These are phyloP conservation scores for Eilema sororculum DNA, from an alignment of 2,888 invertebrate species.

Conservation along the genomic window DNA sequence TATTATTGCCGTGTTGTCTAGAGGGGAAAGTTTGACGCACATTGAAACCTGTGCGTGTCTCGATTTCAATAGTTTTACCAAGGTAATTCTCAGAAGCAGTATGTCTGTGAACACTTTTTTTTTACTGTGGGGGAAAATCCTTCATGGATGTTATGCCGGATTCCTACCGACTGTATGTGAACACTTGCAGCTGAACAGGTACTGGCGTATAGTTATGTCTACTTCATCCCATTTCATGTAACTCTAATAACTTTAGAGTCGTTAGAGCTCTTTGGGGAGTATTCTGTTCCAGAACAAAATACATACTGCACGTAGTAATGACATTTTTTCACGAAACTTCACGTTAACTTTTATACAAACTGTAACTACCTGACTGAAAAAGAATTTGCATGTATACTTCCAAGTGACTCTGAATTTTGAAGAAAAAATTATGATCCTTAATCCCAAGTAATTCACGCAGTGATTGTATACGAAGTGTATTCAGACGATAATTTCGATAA, in stretches of 20 bases:
- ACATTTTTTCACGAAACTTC: background rate
- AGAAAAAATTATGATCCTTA: background rate
- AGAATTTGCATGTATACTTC: background rate
- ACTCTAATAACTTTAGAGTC: background rate
- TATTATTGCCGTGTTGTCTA: no score
- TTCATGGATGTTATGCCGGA: no score
- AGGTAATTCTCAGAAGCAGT: background rate
- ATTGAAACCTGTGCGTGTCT: background rate
- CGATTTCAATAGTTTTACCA: no score
- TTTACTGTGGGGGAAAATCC: no score
- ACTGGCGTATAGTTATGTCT: background rate
- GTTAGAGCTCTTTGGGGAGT: slow-evolving; percentile 1
- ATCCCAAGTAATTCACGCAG: no score
- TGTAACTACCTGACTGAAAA: background rate
- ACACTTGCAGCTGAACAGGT: background rate
- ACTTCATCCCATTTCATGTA: background rate
- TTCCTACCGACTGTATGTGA: no score
- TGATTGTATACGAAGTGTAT: background rate
- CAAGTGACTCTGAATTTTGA: background rate
- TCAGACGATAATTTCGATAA: background rate
- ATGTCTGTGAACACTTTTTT: background rate
- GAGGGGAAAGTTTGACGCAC: background rate
- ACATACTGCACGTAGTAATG: background rate
- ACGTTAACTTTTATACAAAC: background rate
- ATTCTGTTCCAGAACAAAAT: background rate